phyloP scores from a whole-genome alignment of 2,797 vertebrate species.

The Enteromius thamalakanensis region DNA sequence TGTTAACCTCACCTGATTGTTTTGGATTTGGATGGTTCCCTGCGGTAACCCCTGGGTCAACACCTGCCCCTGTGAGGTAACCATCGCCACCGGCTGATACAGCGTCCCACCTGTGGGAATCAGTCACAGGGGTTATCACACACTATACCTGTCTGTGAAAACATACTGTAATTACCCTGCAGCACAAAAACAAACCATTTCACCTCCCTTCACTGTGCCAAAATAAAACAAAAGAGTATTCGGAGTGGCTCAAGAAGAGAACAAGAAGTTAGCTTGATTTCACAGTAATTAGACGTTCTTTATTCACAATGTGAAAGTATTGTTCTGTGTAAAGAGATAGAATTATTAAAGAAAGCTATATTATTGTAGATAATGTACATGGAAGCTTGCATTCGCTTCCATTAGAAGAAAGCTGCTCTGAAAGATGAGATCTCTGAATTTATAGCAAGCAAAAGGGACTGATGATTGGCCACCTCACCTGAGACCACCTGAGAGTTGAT shows the following conservation, averaged over 20 bases:
- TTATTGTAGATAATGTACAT: conserved; percentile 1
- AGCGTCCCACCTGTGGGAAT: conserved; percentile 89
- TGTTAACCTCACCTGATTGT: conserved; percentile 86
- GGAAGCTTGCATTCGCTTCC: background rate
- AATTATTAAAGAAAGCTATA: background rate
- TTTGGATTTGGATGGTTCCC: conserved; percentile 97
- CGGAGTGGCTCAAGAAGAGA: conserved; percentile 1
- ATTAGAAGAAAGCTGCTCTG: background rate
- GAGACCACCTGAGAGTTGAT: conserved; percentile 92
- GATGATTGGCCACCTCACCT: conserved; percentile 76
- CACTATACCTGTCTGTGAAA: conserved; percentile 8
- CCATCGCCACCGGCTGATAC: conserved; percentile 99
- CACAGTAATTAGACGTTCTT: conserved; percentile 26
- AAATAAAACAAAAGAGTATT: conserved; percentile 31
- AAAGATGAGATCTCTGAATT: conserved; percentile 26
- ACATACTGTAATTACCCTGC: conserved; percentile 21
- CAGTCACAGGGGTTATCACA: conserved; percentile 61
- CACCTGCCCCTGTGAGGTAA: conserved; percentile 98
- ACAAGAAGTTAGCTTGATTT: conserved; percentile 35
- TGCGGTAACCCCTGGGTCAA: conserved; percentile 92
- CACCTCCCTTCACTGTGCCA: conserved; percentile 1
- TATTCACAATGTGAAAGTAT: conserved; percentile 9
- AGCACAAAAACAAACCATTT: conserved; percentile 37
- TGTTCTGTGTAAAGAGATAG: background rate
- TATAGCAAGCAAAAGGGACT: background rate